phyloP scores from a whole-genome alignment of 1,140 invertebrate genomes.

The Bradysia coprophila region DNA sequence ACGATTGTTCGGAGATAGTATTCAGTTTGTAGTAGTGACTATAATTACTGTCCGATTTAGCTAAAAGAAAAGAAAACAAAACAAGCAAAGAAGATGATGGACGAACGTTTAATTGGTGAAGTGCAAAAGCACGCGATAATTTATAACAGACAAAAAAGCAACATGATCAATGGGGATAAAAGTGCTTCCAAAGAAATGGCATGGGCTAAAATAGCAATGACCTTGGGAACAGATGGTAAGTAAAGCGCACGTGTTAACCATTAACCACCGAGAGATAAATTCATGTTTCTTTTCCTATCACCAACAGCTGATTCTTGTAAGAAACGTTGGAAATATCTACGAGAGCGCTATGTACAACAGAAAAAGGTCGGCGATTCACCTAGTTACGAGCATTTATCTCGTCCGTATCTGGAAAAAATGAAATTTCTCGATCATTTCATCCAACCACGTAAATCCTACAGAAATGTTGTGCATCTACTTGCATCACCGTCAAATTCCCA shows the following conservation, averaged over 20 bases:
- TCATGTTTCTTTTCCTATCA: too few relatives aligned
- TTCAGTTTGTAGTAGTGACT: too few relatives aligned
- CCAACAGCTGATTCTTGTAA: conserved; percentile 21
- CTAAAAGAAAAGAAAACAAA: too few relatives aligned
- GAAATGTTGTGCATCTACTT: conserved; percentile 19
- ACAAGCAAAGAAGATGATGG: too few relatives aligned
- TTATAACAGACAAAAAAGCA: conserved; percentile 22
- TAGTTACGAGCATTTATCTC: conserved; percentile 20
- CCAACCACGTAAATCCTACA: conserved; percentile 20
- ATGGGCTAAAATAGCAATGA: conserved; percentile 18
- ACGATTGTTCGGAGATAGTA: too few relatives aligned
- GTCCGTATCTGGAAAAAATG: conserved; percentile 23
- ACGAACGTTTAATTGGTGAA: conserved; percentile 22
- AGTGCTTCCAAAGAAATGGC: conserved; percentile 23
- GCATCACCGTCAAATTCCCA: conserved; percentile 13
- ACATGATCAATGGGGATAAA: conserved; percentile 16
- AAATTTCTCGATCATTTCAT: conserved; percentile 23
- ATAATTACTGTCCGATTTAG: too few relatives aligned
- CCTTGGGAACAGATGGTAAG: conserved; percentile 18
- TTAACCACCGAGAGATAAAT: not conserved
- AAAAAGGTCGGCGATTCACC: conserved; percentile 20
- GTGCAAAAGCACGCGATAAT: conserved; percentile 21
- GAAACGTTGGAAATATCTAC: conserved; percentile 23
- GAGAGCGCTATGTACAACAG: conserved; percentile 21
- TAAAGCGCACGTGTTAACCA: not conserved